phyloP scores from a whole-genome alignment of 1,140 invertebrate genomes.

The Bombus sibiricus region DNA sequence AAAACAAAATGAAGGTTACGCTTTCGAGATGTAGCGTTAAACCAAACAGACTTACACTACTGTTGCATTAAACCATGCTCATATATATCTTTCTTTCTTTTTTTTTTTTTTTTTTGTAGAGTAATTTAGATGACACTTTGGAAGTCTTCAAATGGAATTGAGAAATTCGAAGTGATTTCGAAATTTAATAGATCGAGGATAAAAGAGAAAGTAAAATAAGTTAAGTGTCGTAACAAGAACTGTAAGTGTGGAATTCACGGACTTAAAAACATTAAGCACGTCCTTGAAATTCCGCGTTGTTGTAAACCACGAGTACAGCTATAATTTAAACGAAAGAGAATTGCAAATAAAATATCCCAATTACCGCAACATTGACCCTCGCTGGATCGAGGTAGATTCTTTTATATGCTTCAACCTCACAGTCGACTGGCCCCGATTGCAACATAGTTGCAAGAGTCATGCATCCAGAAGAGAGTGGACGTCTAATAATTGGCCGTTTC shows the following conservation, averaged over 20 bases:
- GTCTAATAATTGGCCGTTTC: constrained; percentile 35
- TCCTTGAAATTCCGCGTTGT: not conserved
- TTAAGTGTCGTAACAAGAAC: not conserved
- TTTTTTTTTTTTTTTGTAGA: no score
- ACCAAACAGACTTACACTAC: no score
- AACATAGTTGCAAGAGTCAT: not conserved
- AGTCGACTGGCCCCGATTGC: not conserved
- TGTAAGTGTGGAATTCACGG: not conserved
- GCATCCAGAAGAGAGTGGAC: not conserved
- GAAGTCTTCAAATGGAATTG: no score
- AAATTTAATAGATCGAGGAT: no score
- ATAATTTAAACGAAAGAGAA: not conserved
- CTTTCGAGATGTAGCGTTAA: no score
- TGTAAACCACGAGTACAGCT: no score
- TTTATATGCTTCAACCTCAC: not conserved
- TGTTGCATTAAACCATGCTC: no score
- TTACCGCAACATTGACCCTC: no score
- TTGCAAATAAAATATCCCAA: not conserved
- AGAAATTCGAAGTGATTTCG: no score
- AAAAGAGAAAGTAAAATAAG: not conserved
- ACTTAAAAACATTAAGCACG: not conserved
- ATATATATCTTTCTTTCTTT: no score
- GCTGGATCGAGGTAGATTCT: not conserved
- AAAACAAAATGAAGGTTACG: no score
- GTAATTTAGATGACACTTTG: no score